phyloP scores from a whole-genome alignment of 2,888 invertebrate species.

The Lapara coniferarum region DNA sequence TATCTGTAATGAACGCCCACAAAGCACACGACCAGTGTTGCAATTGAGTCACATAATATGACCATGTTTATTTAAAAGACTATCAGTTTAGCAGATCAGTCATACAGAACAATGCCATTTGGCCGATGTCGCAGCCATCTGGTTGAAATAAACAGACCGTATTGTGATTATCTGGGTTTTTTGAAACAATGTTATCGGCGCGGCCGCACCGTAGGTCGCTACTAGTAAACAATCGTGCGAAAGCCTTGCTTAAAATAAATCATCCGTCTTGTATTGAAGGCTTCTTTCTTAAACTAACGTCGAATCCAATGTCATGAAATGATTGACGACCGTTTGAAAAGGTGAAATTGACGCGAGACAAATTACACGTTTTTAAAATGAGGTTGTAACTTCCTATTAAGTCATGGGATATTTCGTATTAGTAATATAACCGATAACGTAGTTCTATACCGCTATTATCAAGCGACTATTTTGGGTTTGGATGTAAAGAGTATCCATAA shows the following conservation, averaged over 20 bases:
- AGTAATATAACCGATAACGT: not conserved
- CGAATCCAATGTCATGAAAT: constrained; percentile 59
- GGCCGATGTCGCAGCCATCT: constrained; percentile 34
- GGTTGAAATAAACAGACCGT: constrained; percentile 44
- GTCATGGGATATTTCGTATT: not conserved
- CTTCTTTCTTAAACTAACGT: constrained; percentile 52
- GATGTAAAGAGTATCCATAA: not conserved
- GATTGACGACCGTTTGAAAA: constrained; percentile 47
- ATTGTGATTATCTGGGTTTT: constrained; percentile 37
- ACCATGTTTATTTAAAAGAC: constrained; percentile 23
- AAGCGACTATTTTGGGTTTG: not conserved
- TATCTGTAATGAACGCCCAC: constrained; percentile 28
- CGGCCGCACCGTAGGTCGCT: constrained; percentile 40
- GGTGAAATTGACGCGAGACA: constrained; percentile 44
- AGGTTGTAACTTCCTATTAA: constrained; percentile 33
- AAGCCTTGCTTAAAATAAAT: constrained; percentile 47
- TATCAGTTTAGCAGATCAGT: constrained; percentile 27
- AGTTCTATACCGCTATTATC: not conserved
- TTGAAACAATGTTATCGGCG: constrained; percentile 58
- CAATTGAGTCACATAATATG: constrained; percentile 27
- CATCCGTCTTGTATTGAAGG: constrained; percentile 54
- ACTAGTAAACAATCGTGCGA: constrained; percentile 46
- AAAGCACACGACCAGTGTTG: constrained; percentile 28
- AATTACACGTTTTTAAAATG: constrained; percentile 38
- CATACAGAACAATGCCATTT: constrained; percentile 39